A percentile compares a stretch with the other conserved stretches of the same genome.
Conservation (phyloP, 2,113 vertebrate species). For the Opisthocomus hoazin region DNA sequence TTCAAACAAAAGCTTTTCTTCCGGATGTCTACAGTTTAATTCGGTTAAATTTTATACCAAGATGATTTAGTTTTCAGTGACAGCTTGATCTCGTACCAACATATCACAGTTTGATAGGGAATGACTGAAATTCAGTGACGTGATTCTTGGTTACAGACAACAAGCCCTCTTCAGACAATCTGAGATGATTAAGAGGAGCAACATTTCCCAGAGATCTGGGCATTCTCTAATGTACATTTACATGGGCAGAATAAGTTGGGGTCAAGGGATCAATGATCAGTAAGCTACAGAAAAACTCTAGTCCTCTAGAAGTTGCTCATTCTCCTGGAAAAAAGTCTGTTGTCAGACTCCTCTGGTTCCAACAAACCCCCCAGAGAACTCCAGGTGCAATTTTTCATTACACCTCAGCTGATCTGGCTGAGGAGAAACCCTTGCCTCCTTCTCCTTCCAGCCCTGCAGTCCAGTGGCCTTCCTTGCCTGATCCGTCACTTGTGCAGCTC, state of each 20-base stretch:
- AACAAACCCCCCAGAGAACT: not conserved
- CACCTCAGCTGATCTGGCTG: not conserved
- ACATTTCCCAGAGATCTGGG: not conserved
- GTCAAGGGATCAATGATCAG: not conserved
- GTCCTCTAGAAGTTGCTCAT: not conserved
- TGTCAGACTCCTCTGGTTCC: not conserved
- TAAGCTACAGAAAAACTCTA: not conserved
- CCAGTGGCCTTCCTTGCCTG: not conserved
- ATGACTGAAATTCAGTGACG: not conserved
- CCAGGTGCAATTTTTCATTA: not conserved
- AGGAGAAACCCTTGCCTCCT: not conserved
- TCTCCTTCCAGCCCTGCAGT: not conserved
- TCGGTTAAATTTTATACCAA: not conserved
- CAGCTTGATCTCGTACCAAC: not conserved
- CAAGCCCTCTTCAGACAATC: not conserved
- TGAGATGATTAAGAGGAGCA: not conserved
- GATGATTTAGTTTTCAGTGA: not conserved
- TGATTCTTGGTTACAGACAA: not conserved
- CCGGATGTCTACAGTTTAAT: not conserved
- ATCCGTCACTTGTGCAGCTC: not conserved
- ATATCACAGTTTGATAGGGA: not conserved
- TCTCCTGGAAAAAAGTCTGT: not conserved
- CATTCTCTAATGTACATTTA: not conserved
- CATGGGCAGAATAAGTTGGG: not conserved
- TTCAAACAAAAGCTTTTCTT: not conserved